Conservation (phyloP, 2,113 vertebrate genomes). For the Limanda limanda region DNA sequence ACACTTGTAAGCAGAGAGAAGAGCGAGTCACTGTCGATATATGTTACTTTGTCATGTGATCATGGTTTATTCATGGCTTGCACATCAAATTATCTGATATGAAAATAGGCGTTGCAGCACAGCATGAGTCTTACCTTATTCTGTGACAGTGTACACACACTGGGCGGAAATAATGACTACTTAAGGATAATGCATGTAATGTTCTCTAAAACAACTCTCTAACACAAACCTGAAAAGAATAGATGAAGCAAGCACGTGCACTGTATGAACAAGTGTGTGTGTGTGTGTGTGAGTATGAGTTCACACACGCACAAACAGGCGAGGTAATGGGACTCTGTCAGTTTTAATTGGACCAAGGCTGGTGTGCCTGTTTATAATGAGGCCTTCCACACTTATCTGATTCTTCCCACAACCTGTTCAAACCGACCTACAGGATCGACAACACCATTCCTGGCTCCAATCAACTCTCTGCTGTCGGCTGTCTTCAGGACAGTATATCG, state of each 20-base stretch:
- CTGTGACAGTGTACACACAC: neutral
- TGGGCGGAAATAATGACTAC: neutral
- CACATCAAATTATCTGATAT: neutral
- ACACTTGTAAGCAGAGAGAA: neutral
- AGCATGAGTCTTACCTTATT: neutral
- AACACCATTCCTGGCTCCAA: constrained; percentile 43
- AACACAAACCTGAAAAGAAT: neutral
- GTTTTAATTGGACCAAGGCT: constrained; percentile 61
- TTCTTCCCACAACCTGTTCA: constrained; percentile 33
- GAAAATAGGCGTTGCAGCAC: neutral
- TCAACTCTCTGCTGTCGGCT: constrained; percentile 29
- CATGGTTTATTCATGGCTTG: neutral
- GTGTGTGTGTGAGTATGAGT: neutral
- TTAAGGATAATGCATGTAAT: neutral
- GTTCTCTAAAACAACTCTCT: neutral
- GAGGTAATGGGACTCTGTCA: constrained; percentile 18
- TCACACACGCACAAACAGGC: neutral
- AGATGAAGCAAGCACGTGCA: neutral
- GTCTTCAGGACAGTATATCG: constrained; percentile 8
- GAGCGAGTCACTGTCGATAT: neutral
- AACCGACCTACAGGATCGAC: constrained; percentile 22
- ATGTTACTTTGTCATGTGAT: neutral
- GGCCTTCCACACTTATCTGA: constrained; percentile 44
- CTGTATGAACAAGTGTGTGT: neutral
- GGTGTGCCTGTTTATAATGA: constrained; percentile 54